Evolutionary conservation across 2,113 vertebrate genomes (phyloP).

Genomic region (Erythrocercus mccallii): DNA sequence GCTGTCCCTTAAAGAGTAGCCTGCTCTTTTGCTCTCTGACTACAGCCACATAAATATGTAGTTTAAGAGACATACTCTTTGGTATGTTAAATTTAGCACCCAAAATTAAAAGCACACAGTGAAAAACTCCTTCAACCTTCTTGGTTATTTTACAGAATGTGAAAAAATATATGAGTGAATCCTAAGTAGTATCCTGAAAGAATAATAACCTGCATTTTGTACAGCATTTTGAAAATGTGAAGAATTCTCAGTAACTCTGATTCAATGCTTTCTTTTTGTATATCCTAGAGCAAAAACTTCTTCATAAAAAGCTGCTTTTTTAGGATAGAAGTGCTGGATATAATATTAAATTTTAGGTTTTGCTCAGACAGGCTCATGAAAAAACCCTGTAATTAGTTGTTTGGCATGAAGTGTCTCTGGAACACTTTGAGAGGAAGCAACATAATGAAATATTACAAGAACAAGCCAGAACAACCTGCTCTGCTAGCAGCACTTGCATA

Average conservation of each 20-base stretch:
- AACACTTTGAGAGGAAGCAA: slow-evolving; percentile 25
- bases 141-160: background rate
- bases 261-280: background rate
- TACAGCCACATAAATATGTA: background rate
- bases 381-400: slow-evolving; percentile 19
- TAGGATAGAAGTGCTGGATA: background rate
- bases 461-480: slow-evolving; percentile 52
- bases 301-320: background rate
- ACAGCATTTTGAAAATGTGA: background rate
- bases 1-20: background rate
- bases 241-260: background rate
- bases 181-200: background rate
- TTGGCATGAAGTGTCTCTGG: background rate
- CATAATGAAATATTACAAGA: slow-evolving; percentile 22
- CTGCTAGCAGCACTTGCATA: background rate
- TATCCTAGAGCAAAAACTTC: background rate
- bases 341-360: background rate
- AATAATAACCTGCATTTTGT: background rate
- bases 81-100: background rate
- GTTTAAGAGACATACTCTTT: background rate
- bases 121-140: background rate
- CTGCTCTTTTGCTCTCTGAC: background rate
- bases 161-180: background rate
- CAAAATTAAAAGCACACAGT: background rate
- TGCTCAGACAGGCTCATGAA: slow-evolving; percentile 18